Evolutionary conservation across 2,113 vertebrate genomes (phyloP), one percentile per base, ranked within the genome.

Genomic region (Patagioenas fasciata): DNA sequence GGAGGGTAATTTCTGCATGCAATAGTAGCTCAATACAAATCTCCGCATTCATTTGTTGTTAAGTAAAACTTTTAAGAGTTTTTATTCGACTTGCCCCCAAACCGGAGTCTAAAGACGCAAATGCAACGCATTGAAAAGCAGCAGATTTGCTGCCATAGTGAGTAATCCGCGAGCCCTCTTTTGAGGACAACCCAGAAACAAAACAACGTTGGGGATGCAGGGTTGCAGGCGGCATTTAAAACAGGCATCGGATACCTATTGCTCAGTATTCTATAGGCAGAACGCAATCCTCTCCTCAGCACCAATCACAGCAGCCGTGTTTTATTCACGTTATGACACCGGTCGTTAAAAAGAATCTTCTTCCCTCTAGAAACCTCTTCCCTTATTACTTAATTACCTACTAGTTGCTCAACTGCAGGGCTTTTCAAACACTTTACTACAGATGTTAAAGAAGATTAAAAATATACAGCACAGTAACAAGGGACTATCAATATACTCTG

Each of bases 401-500:
- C 98, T 97, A 98, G 98, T 98, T 98, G 98, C 98, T 98, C 98
- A 98, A 98, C 98, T 98, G 97, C 98, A 98, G 97, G 97, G 97
- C 96, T 98, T 98, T 98, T 97, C 97, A 98, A 98, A 98, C 97
- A 98, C 97, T 98, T 98, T 98, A 95, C 99, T 99, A 98, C 99
- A 99, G 98, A 99, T 98, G 99, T 99, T 99, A 99, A 99, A 98
- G 98, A 98, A 98, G 99, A 99, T 99, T 99, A 99, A 99, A 99
- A 99, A 99, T 99, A 99, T 98, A 99, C 98, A 98, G 98, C 98
- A 97, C 97, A 98, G 99, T 98, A 99, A 99, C 99, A 98, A 99
- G 99, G 98, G 99, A 99, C 99, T 99, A 99, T 99, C 99, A 99
- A 99, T 99, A 99, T 98, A 98, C 98, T 98, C 98, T 98, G 99